Percentiles rank a stretch among this genome's conserved stretches.
These are phyloP conservation scores for Gastracanthus pulcherrimus DNA, from an alignment of 2,888 invertebrate genomes.

Conservation along the genomic window DNA sequence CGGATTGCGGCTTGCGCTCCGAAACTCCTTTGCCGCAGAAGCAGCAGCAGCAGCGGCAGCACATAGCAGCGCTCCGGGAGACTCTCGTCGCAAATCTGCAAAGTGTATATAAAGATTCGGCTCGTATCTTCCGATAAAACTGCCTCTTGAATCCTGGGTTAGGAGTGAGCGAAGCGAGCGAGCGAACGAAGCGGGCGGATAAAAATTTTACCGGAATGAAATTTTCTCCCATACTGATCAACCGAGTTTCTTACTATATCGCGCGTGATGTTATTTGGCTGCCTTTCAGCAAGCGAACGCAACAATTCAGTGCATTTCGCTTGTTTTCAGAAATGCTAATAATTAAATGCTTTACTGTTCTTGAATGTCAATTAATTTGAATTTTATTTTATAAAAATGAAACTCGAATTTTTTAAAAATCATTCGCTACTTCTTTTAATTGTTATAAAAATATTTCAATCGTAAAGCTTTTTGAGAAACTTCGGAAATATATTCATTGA, in stretches of 20 bases:
- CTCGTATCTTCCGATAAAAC: constrained; percentile 53
- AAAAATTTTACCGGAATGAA: constrained; percentile 48
- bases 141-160: constrained; percentile 42
- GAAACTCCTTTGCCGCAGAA: neutral
- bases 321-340: neutral
- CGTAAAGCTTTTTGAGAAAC: too few relatives aligned
- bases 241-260: too few relatives aligned
- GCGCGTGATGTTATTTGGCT: constrained; percentile 12
- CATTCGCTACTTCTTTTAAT: too few relatives aligned
- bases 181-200: constrained; percentile 18
- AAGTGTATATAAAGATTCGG: constrained; percentile 51
- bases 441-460: too few relatives aligned
- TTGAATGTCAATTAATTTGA: too few relatives aligned
- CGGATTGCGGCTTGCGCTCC: constrained; percentile 63
- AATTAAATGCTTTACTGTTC: too few relatives aligned
- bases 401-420: too few relatives aligned
- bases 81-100: constrained; percentile 54
- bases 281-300: constrained; percentile 18
- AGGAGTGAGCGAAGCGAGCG: constrained; percentile 15
- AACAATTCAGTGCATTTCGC: too few relatives aligned
- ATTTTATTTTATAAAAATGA: too few relatives aligned
- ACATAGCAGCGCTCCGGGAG: too few relatives aligned
- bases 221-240: constrained; percentile 32
- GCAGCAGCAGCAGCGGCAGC: too few relatives aligned
- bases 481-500: too few relatives aligned